These are phyloP conservation scores for Candoia aspera DNA, from an alignment of 2,113 vertebrate species.

Conservation along the genomic window DNA sequence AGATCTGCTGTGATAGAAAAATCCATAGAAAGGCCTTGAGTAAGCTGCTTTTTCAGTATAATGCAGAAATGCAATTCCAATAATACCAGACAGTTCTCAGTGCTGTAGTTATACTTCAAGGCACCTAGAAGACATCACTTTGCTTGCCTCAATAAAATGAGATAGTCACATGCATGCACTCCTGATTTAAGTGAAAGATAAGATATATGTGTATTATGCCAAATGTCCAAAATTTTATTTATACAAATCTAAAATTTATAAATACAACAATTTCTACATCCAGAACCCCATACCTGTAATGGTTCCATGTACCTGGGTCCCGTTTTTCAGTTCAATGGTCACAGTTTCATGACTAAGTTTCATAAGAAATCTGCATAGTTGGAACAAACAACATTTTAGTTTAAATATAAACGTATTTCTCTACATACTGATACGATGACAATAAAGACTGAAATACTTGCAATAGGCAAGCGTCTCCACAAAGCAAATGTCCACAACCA, in stretches of 20 bases:
- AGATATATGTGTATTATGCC: neutral
- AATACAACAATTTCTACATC: rapidly evolving
- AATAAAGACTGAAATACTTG: neutral
- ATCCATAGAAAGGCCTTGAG: neutral
- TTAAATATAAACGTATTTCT: neutral
- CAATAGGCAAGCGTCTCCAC: neutral
- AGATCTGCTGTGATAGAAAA: neutral
- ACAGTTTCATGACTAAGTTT: conserved; percentile 99
- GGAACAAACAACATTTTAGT: neutral
- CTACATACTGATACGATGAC: neutral
- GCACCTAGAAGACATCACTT: neutral
- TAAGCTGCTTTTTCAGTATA: neutral
- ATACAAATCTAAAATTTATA: neutral
- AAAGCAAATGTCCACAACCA: neutral
- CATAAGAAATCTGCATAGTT: conserved; percentile 90
- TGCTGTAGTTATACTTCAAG: neutral
- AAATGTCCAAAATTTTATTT: neutral
- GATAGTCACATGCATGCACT: neutral
- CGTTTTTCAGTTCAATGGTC: conserved; percentile 97
- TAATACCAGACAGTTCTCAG: neutral
- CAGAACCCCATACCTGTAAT: conserved; percentile 84
- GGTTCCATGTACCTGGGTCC: conserved; percentile 97
- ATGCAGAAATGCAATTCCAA: neutral
- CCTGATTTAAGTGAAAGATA: neutral
- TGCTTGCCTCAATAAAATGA: neutral